phyloP scores from a whole-genome alignment of 2,113 vertebrate species.

The Amazona guildingii region DNA sequence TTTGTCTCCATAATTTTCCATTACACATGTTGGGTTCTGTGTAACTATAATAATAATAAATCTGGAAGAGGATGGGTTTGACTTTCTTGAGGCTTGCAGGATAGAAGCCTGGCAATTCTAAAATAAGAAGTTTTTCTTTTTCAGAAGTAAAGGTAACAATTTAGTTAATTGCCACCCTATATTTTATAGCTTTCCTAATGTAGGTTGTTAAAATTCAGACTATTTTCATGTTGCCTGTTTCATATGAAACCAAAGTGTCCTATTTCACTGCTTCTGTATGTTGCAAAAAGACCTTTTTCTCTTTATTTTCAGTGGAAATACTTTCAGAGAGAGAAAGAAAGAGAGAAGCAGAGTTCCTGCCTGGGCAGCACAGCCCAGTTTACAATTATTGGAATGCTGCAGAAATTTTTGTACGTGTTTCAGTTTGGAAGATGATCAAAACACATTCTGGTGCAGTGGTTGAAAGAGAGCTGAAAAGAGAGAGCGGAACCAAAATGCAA shows the following conservation, averaged over 20 bases:
- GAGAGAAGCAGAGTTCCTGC: slow-evolving; percentile 59
- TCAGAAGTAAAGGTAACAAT: slow-evolving; percentile 16
- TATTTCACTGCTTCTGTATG: slow-evolving; percentile 56
- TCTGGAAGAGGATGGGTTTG: not conserved
- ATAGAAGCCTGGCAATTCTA: not conserved
- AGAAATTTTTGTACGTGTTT: slow-evolving; percentile 70
- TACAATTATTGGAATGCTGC: slow-evolving; percentile 70
- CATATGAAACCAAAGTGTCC: slow-evolving; percentile 16
- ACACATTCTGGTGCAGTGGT: slow-evolving; percentile 65
- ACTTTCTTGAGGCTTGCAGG: not conserved
- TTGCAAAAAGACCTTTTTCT: slow-evolving; percentile 47
- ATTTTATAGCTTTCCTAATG: slow-evolving; percentile 11
- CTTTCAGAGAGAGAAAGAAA: slow-evolving; percentile 21
- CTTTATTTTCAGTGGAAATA: slow-evolving; percentile 58
- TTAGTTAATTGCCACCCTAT: not conserved
- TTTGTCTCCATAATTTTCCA: not conserved
- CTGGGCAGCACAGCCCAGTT: slow-evolving; percentile 62
- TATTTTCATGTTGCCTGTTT: slow-evolving; percentile 15
- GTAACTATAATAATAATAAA: not conserved
- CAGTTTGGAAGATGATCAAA: slow-evolving; percentile 69
- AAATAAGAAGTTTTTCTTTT: not conserved
- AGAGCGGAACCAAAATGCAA: slow-evolving; percentile 55
- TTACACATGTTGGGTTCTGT: not conserved
- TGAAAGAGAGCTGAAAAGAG: slow-evolving; percentile 54
- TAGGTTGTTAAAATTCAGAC: slow-evolving; percentile 5